A percentile compares a stretch with the other conserved stretches of the same genome.
phyloP scores from a whole-genome alignment of 2,888 invertebrate genomes.

The Tipula unca region DNA sequence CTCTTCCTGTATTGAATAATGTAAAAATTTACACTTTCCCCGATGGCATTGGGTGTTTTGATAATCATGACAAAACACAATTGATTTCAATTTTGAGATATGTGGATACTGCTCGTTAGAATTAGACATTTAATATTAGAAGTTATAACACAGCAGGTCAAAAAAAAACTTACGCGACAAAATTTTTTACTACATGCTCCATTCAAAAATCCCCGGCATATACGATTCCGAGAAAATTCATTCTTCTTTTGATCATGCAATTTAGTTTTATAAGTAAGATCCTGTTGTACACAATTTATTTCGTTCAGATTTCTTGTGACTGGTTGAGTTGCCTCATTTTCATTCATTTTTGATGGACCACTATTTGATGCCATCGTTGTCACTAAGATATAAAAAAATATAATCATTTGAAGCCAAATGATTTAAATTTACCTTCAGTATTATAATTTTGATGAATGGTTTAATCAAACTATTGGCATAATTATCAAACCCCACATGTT shows the following conservation, averaged over 20 bases:
- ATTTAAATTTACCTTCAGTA: no score
- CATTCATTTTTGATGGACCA: not conserved
- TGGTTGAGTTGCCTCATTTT: not conserved
- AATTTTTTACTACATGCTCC: slow-evolving; percentile 45
- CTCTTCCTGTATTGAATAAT: slow-evolving; percentile 68
- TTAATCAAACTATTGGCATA: no score
- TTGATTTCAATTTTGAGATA: slow-evolving; percentile 29
- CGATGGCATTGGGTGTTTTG: slow-evolving; percentile 70
- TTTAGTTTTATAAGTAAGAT: not conserved
- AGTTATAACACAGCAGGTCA: not conserved
- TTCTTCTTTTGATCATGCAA: not conserved
- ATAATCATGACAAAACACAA: slow-evolving; percentile 54
- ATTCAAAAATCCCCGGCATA: slow-evolving; percentile 51
- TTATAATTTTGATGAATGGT: no score
- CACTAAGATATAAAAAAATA: no score
- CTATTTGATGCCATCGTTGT: no score
- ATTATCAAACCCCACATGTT: no score
- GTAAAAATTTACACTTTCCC: slow-evolving; percentile 63
- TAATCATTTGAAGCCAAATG: no score
- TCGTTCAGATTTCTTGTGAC: not conserved
- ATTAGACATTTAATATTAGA: not conserved
- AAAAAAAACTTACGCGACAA: slow-evolving; percentile 26
- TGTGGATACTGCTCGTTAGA: slow-evolving; percentile 28
- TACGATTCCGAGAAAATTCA: slow-evolving; percentile 26
- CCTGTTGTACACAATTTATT: not conserved